Evolutionary conservation across 35 echinoderm and acorn worm species (phyloP).

Genomic region (Hemicentrotus pulcherrimus): DNA sequence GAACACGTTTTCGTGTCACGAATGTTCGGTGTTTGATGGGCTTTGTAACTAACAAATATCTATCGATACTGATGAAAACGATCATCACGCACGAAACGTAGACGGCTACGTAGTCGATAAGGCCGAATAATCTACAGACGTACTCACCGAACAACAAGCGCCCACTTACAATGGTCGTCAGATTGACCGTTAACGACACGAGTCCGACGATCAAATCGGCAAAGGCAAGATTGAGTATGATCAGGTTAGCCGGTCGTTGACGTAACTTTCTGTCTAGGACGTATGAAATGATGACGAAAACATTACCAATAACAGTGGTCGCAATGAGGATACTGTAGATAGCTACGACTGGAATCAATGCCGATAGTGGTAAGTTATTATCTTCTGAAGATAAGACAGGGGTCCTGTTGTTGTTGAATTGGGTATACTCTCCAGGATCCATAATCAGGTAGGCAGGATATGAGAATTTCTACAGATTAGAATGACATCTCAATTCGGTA

Average conservation of each 20-base stretch:
- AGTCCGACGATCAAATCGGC: constrained; percentile 59
- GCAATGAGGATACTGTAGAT: not conserved
- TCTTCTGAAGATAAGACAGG: not conserved
- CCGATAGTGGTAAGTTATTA: not conserved
- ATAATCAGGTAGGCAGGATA: no score
- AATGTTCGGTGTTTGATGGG: constrained; percentile 36
- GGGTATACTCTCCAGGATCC: no score
- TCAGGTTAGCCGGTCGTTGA: constrained; percentile 55
- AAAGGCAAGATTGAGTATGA: constrained; percentile 58
- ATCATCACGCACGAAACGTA: constrained; percentile 41
- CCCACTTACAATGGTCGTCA: constrained; percentile 19
- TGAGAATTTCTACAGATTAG: no score
- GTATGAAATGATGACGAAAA: constrained; percentile 49
- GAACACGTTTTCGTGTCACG: constrained; percentile 18
- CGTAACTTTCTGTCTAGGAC: constrained; percentile 44
- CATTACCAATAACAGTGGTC: constrained; percentile 56
- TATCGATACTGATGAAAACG: constrained; percentile 64
- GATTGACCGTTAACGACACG: constrained; percentile 52
- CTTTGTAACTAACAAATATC: constrained; percentile 64
- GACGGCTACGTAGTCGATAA: constrained; percentile 51
- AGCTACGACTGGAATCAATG: not conserved
- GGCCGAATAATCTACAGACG: constrained; percentile 51
- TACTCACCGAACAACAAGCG: constrained; percentile 53
- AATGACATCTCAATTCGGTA: no score
- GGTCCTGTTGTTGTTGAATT: no score